Percentiles rank a stretch among this genome's conserved stretches.
phyloP scores from a whole-genome alignment of 2,797 vertebrate genomes.

The Hoplostethus mediterraneus region DNA sequence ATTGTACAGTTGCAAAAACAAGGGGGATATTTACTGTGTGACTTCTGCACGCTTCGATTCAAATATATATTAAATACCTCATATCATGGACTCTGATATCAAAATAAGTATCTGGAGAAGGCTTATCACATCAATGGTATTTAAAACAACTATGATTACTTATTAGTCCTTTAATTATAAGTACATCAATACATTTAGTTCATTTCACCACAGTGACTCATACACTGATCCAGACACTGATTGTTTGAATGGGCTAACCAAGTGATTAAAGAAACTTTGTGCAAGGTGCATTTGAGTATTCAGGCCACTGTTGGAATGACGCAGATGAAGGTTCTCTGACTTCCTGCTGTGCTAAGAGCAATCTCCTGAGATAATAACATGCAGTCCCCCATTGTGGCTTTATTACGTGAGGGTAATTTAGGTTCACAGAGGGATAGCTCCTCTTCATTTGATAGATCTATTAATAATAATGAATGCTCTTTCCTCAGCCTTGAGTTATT shows the following conservation, averaged over 20 bases:
- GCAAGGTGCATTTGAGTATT: no score
- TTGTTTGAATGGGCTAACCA: not conserved
- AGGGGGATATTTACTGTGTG: not conserved
- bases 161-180: not conserved
- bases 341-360: no score
- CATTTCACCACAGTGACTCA: not conserved
- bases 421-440: not conserved
- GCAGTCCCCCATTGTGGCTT: not conserved
- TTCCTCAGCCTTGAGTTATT: not conserved
- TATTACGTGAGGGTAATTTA: not conserved
- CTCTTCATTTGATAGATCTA: not conserved
- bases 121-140: not conserved
- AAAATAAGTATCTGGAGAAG: no score
- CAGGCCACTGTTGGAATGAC: no score
- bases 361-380: not conserved
- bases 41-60: not conserved
- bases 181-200: not conserved
- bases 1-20: no score
- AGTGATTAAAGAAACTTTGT: not conserved
- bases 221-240: not conserved
- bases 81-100: no score
- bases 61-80: no score
- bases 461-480: not conserved
- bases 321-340: not conserved
- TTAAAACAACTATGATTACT: not conserved